A percentile compares a stretch with the other conserved stretches of the same genome.
These are phyloP conservation scores for Ruditapes philippinarum DNA, from an alignment of 1,140 invertebrate species.

Conservation along the genomic window DNA sequence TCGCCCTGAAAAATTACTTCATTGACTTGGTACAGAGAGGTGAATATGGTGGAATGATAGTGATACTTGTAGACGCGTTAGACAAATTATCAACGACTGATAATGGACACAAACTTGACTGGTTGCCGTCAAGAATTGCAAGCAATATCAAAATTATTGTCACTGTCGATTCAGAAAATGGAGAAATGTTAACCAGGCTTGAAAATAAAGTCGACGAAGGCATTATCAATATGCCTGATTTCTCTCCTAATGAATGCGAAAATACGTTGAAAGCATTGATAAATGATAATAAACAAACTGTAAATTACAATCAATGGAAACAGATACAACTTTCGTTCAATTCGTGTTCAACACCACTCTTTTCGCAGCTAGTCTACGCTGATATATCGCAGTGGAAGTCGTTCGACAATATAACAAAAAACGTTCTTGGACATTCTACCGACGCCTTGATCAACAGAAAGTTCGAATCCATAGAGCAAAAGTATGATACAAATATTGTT, in stretches of 20 bases:
- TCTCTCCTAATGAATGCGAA: slow-evolving; percentile 76
- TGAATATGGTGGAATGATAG: slow-evolving; percentile 79
- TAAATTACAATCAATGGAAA: slow-evolving; percentile 86
- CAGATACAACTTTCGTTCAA: slow-evolving; percentile 77
- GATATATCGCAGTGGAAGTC: slow-evolving; percentile 74
- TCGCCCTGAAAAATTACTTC: slow-evolving; percentile 78
- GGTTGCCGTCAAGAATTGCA: slow-evolving; percentile 82
- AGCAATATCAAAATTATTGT: slow-evolving; percentile 83
- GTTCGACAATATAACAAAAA: slow-evolving; percentile 70
- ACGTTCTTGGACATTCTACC: slow-evolving; percentile 62
- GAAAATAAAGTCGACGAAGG: slow-evolving; percentile 71
- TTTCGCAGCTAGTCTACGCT: slow-evolving; percentile 73
- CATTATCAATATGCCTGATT: slow-evolving; percentile 72
- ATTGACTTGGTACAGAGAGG: slow-evolving; percentile 78
- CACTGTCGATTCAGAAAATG: slow-evolving; percentile 75
- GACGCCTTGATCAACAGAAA: slow-evolving; percentile 72
- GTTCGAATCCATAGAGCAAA: slow-evolving; percentile 79
- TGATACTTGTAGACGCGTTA: slow-evolving; percentile 83
- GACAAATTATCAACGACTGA: slow-evolving; percentile 78
- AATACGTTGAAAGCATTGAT: slow-evolving; percentile 77
- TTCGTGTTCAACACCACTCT: slow-evolving; percentile 73
- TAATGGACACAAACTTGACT: slow-evolving; percentile 81
- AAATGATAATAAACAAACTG: slow-evolving; percentile 88
- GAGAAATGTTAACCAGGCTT: slow-evolving; percentile 73
- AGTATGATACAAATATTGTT: slow-evolving; percentile 75